Conservation (phyloP, 2,113 vertebrate species). For the Plecotus auritus region DNA sequence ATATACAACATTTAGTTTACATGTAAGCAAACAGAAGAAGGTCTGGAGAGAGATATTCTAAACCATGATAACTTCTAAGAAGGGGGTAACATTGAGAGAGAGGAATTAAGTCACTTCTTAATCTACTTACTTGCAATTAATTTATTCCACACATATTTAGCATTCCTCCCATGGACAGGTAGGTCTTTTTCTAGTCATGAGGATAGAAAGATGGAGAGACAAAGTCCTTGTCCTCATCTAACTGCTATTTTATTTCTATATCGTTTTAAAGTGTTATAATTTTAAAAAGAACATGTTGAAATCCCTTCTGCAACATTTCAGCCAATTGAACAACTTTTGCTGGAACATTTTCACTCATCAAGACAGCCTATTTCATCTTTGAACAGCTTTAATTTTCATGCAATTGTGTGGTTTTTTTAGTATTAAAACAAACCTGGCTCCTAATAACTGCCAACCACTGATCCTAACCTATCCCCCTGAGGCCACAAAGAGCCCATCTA, state of each 20-base stretch:
- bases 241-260: not conserved
- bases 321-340: not conserved
- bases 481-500: not conserved
- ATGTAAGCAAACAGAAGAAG: not conserved
- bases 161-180: not conserved
- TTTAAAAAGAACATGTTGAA: not conserved
- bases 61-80: not conserved
- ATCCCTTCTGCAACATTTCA: not conserved
- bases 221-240: not conserved
- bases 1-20: not conserved
- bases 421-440: constrained; percentile 6
- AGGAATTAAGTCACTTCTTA: not conserved
- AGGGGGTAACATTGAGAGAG: not conserved
- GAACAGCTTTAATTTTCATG: constrained; percentile 12
- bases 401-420: not conserved
- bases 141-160: not conserved
- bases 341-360: not conserved
- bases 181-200: not conserved
- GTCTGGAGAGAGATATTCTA: not conserved
- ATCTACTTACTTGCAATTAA: not conserved
- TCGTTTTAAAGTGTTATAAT: not conserved
- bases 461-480: not conserved
- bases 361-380: not conserved
- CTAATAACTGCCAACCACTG: not conserved
- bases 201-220: not conserved